A percentile compares a stretch with the other conserved stretches of the same genome.
These are phyloP conservation scores for Tapirus indicus DNA, from an alignment of 2,797 vertebrate species.

Conservation along the genomic window DNA sequence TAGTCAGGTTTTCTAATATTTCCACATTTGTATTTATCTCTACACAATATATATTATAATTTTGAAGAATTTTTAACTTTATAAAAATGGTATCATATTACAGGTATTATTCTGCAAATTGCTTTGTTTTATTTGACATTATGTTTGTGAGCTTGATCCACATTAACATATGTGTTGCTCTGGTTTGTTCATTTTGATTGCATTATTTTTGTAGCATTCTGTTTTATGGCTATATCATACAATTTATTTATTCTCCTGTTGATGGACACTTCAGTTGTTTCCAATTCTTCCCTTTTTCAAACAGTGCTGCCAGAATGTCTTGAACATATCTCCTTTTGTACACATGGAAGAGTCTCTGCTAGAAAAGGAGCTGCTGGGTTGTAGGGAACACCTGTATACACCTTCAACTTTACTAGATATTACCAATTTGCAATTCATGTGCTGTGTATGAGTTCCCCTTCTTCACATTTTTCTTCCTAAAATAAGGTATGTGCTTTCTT, in stretches of 20 bases:
- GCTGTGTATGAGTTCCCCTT: neutral
- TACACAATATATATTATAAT: neutral
- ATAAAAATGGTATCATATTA: neutral
- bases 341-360: neutral
- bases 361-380: neutral
- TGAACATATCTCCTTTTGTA: neutral
- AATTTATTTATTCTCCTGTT: neutral
- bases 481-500: neutral
- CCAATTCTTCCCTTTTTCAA: neutral
- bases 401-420: neutral
- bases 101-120: slow-evolving; percentile 4
- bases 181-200: slow-evolving; percentile 7
- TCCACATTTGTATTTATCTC: neutral
- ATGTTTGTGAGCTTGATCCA: neutral
- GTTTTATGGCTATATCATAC: neutral
- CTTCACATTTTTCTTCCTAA: neutral
- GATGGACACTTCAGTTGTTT: slow-evolving; percentile 19
- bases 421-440: neutral
- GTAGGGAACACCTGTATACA: neutral
- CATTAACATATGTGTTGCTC: neutral
- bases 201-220: neutral
- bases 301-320: neutral
- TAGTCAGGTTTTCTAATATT: slow-evolving; percentile 8
- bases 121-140: neutral
- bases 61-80: slow-evolving; percentile 1